A percentile compares a stretch with the other conserved stretches of the same genome.
phyloP scores from a whole-genome alignment of 2,888 invertebrate species.

The Smittia aterrima region DNA sequence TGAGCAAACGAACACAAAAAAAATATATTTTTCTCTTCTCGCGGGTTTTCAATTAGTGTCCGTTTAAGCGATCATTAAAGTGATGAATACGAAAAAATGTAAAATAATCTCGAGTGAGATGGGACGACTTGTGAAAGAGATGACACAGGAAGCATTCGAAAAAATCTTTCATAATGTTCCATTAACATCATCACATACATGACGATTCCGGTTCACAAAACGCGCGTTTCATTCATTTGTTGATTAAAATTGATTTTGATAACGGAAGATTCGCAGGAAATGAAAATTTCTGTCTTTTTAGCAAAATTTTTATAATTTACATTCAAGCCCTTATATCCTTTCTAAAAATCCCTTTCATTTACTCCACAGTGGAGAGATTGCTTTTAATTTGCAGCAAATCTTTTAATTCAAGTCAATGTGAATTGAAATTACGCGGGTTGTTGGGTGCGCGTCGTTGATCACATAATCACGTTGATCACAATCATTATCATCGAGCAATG shows the following conservation, averaged over 20 bases:
- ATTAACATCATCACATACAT: conserved; percentile 13
- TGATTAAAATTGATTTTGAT: conserved; percentile 18
- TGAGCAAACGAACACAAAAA: neutral
- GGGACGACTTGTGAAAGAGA: conserved; percentile 7
- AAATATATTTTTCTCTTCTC: neutral
- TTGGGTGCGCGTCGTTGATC: conserved; percentile 7
- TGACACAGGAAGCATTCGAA: conserved; percentile 16
- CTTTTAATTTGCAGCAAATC: too few species aligned
- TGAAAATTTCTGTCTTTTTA: too few species aligned
- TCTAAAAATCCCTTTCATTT: too few species aligned
- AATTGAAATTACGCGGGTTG: neutral
- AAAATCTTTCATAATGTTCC: conserved; percentile 3
- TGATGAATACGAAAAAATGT: conserved; percentile 7
- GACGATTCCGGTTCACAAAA: conserved; percentile 2
- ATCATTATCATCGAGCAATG: neutral
- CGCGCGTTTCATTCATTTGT: conserved; percentile 14
- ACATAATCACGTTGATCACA: neutral
- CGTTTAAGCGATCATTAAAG: conserved; percentile 6
- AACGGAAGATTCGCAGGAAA: neutral
- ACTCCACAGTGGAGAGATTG: too few species aligned
- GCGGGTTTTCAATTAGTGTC: neutral
- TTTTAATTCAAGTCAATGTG: too few species aligned
- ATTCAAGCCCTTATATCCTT: too few species aligned
- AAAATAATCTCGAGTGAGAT: neutral
- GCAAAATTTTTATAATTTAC: too few species aligned